Evolutionary conservation across 64 coral and sea anemone species (phyloP).

Genomic region (Montipora sp.): DNA sequence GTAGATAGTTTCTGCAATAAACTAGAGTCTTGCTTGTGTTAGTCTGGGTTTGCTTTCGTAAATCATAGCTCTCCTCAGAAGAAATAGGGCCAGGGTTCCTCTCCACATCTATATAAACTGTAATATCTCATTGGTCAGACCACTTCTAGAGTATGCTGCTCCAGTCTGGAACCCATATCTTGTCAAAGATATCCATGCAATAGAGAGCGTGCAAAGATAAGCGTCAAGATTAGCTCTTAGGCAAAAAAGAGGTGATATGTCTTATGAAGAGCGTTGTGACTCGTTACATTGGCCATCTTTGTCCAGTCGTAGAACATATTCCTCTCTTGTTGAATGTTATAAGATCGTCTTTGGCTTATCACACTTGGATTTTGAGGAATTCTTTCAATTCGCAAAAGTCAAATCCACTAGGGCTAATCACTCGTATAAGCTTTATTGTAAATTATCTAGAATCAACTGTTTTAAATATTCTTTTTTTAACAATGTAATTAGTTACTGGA

Average conservation of each 20-base stretch:
- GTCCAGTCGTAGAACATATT: slow-evolving; percentile 39
- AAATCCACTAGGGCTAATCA: slow-evolving; percentile 39
- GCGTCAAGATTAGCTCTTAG: slow-evolving; percentile 13
- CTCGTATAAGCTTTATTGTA: slow-evolving; percentile 47
- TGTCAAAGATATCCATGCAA: neutral
- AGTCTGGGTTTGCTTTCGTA: too few relatives aligned
- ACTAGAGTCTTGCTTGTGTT: too few relatives aligned
- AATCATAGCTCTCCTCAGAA: too few relatives aligned
- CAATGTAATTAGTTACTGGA: neutral
- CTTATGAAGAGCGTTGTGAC: slow-evolving; percentile 53
- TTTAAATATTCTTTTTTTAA: slow-evolving; percentile 43
- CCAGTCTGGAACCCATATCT: slow-evolving; percentile 26
- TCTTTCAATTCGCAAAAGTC: slow-evolving; percentile 10
- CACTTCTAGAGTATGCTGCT: slow-evolving; percentile 22
- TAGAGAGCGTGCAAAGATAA: neutral
- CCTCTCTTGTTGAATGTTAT: slow-evolving; percentile 40
- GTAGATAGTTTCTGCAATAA: too few relatives aligned
- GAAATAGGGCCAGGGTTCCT: too few relatives aligned
- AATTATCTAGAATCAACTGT: slow-evolving; percentile 30
- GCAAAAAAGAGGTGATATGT: slow-evolving; percentile 51
- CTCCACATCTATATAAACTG: too few relatives aligned
- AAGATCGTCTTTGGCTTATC: neutral
- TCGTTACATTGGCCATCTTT: slow-evolving; percentile 38
- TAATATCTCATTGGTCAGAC: neutral
- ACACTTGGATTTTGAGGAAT: neutral